phyloP scores from a whole-genome alignment of 2,888 invertebrate genomes.

The Lottia gigantea region DNA sequence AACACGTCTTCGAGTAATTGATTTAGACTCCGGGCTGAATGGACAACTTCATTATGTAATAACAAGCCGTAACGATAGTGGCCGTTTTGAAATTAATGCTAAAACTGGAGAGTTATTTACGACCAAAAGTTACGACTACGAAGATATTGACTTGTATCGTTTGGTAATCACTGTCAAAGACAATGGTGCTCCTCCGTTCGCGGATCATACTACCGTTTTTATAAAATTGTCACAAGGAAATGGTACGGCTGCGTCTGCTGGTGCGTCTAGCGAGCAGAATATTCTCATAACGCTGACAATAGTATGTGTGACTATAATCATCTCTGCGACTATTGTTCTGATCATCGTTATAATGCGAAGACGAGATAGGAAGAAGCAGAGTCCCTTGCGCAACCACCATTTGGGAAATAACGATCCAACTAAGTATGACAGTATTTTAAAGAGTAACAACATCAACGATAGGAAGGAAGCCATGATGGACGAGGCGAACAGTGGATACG shows the following conservation, averaged over 20 bases:
- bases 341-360: conserved; percentile 54
- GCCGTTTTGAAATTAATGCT: conserved; percentile 38
- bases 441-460: conserved; percentile 27
- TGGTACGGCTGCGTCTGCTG: conserved; percentile 21
- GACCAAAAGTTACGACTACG: conserved; percentile 9
- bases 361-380: conserved; percentile 40
- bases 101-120: conserved; percentile 36
- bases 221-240: conserved; percentile 28
- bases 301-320: conserved; percentile 51
- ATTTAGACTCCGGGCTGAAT: conserved; percentile 46
- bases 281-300: conserved; percentile 50
- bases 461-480: conserved; percentile 14
- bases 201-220: conserved; percentile 28
- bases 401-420: conserved; percentile 22
- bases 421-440: conserved; percentile 27
- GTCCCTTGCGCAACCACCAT: conserved; percentile 11
- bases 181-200: conserved; percentile 29
- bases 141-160: conserved; percentile 30
- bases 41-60: conserved; percentile 39
- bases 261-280: conserved; percentile 24
- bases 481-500: conserved; percentile 1
- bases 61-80: conserved; percentile 35
- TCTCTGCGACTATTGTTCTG: conserved; percentile 53
- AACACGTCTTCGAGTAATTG: conserved; percentile 38
- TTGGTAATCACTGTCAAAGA: conserved; percentile 32